These are phyloP conservation scores for Leucophenga maculata DNA, from an alignment of 2,888 invertebrate genomes.

Conservation along the genomic window DNA sequence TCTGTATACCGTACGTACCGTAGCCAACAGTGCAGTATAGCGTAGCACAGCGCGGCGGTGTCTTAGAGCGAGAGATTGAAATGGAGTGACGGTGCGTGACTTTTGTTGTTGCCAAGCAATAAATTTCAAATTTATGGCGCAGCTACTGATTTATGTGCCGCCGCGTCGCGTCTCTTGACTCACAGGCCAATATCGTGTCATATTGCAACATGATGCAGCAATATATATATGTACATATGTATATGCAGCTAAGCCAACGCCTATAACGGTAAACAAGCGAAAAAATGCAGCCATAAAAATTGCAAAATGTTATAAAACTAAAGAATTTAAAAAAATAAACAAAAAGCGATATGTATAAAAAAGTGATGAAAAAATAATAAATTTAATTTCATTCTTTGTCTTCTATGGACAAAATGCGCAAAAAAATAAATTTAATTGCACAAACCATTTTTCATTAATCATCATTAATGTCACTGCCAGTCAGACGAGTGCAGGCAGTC, in stretches of 20 bases:
- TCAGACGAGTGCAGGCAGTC: background rate
- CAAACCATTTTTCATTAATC: constrained; percentile 55
- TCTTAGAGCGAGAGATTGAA: constrained; percentile 25
- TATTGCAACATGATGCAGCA: background rate
- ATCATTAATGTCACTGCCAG: constrained; percentile 60
- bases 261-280: constrained; percentile 23
- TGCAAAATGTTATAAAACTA: background rate
- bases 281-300: constrained; percentile 2
- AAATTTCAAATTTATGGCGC: constrained; percentile 26
- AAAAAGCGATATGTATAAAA: constrained; percentile 6
- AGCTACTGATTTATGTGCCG: constrained; percentile 11
- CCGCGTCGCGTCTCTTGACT: background rate
- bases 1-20: background rate
- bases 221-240: background rate
- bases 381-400: constrained; percentile 44
- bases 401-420: constrained; percentile 24
- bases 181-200: background rate
- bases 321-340: background rate
- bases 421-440: constrained; percentile 48
- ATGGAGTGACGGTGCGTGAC: constrained; percentile 1
- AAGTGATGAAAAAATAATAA: constrained; percentile 49
- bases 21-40: background rate
- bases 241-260: background rate
- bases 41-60: background rate
- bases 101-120: constrained; percentile 26